A percentile compares a stretch with the other conserved stretches of the same genome.
These are phyloP conservation scores for Helicoverpa armigera DNA, from an alignment of 1,140 invertebrate genomes.

Conservation along the genomic window DNA sequence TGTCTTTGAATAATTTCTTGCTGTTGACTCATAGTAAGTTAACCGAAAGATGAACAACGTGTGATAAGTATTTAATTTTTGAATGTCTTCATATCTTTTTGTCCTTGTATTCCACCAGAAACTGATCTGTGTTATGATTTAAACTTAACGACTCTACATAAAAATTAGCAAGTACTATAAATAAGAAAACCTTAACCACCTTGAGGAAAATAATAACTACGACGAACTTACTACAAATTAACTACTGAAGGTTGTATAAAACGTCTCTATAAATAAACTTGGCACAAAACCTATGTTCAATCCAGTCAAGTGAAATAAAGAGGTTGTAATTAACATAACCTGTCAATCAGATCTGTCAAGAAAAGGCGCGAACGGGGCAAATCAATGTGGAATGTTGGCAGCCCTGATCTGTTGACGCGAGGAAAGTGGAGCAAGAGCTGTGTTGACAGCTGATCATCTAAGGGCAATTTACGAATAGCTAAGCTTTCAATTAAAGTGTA, in stretches of 20 bases:
- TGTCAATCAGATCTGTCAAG: conserved; percentile 21
- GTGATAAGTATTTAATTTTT: no score
- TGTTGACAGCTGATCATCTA: conserved; percentile 30
- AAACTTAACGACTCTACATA: no score
- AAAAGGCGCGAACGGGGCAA: conserved; percentile 28
- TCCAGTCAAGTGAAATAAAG: conserved; percentile 15
- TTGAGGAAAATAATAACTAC: no score
- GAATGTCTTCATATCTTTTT: no score
- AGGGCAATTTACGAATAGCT: conserved; percentile 28
- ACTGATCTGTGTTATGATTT: no score
- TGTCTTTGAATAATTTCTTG: no score
- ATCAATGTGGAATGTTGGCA: conserved; percentile 32
- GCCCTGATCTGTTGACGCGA: conserved; percentile 17
- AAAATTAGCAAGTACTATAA: no score
- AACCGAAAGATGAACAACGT: no score
- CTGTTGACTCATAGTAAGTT: no score
- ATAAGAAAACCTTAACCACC: no score
- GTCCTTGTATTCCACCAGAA: no score
- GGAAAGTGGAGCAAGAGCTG: conserved; percentile 7
- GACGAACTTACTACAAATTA: no score
- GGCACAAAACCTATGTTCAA: not conserved
- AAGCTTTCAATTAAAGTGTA: conserved; percentile 1
- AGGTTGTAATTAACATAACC: conserved; percentile 30
- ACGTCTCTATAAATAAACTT: not conserved
- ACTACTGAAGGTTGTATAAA: not conserved